Percentiles rank a stretch among this genome's conserved stretches.
Evolutionary conservation across 2,113 vertebrate genomes (phyloP).

Genomic region (Ammodytes marinus): DNA sequence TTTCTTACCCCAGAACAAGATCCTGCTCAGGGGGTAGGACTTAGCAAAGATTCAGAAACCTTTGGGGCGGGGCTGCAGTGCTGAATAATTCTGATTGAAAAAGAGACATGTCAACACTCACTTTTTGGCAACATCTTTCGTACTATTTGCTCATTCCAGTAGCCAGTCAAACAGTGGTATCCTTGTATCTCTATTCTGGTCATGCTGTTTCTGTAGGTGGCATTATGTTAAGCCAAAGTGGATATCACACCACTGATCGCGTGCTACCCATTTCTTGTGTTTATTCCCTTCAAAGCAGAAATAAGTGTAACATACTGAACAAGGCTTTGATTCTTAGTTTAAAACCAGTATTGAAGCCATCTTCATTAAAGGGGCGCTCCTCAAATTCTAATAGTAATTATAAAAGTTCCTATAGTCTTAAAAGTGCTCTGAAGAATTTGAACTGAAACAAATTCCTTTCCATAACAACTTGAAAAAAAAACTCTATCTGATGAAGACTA

Average conservation of each 20-base stretch:
- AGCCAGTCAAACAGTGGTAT: background rate
- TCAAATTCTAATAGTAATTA: background rate
- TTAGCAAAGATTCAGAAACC: too few species aligned
- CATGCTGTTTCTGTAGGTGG: slow-evolving; percentile 5
- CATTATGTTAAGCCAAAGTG: background rate
- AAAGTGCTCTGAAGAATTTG: background rate
- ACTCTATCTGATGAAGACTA: background rate
- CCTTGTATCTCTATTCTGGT: background rate
- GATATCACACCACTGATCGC: background rate
- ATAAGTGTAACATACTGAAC: background rate
- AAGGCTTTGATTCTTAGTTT: background rate
- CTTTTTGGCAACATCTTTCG: background rate
- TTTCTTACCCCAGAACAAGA: too few species aligned
- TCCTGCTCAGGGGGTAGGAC: too few species aligned
- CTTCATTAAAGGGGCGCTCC: background rate
- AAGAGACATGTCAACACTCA: too few species aligned
- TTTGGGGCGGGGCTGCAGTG: too few species aligned
- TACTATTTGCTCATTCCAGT: background rate
- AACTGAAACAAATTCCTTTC: too few species aligned
- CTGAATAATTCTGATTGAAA: too few species aligned
- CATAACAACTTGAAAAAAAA: background rate
- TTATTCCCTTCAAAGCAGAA: slow-evolving; percentile 25
- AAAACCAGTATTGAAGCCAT: background rate
- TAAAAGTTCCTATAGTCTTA: background rate
- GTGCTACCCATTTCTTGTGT: background rate